Base-by-base conservation (phyloP, 2,113 vertebrate species). In the Leucosticte australis region DNA sequence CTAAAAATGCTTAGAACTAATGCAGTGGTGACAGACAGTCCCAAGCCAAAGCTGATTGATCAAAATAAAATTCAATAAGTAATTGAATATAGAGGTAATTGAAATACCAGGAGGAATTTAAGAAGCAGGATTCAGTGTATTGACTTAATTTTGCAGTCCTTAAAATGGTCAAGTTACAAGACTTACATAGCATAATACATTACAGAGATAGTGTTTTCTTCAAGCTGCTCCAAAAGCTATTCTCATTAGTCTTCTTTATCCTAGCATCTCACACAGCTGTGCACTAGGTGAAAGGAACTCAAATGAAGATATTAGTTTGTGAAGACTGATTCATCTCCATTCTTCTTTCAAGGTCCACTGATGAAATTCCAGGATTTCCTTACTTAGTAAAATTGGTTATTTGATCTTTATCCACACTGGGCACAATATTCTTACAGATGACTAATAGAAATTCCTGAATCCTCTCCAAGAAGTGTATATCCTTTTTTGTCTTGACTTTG, bases 111-210 rank as follows among this genome's bases (percentile, higher is more conserved):
- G 30, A 89, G 78, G 15, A 76, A 46, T 76, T 52, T 73, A 60
- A 81, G 56, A 15, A 35, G 42, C 8, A 73, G 16, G 22, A 59
- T 83, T 88, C 46, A 50, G 13, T 44, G 24, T 64, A 84, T 64
- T 91, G 90, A 81, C 30, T 75, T 65, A 60, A 78, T 94, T 92
- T 89, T 87, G 52, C 69, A 94, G 76, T 50, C 24, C 24, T 89
- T 84, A 59, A 94, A 93, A 78, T 24, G 39, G 14, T 56, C 42
- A 80, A 57, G 30, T 95, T 89, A 26, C 80, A 55, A 44, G 73
- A 39, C 37, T 92, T 79, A 22, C 6, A 30, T 64, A 1, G 3
- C 63, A 33, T 24, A 88, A 80, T 47, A 30, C 18, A 21, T 78
- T 46, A 50, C 21, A 59, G 76, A 74, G 30, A 19, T 4, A 59